Evolutionary conservation across 1,140 invertebrate species (phyloP).

Genomic region (Danaus melanippus): DNA sequence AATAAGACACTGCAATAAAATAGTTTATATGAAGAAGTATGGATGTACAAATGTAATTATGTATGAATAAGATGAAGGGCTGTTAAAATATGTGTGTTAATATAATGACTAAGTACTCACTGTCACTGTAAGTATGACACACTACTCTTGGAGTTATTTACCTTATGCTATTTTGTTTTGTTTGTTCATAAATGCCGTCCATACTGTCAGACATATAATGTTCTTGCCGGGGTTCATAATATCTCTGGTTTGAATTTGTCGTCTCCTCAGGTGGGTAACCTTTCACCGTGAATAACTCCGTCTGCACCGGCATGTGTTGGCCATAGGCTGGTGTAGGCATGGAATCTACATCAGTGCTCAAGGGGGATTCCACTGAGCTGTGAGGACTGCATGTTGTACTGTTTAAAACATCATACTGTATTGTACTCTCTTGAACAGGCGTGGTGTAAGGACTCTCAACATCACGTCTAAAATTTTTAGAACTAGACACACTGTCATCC

Average conservation of each 20-base stretch:
- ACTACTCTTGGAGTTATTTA: conserved; percentile 15
- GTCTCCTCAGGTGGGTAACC: conserved; percentile 57
- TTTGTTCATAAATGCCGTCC: conserved; percentile 43
- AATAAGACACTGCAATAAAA: no score
- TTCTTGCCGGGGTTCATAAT: conserved; percentile 26
- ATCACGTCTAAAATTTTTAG: conserved; percentile 56
- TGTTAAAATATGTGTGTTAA: no score
- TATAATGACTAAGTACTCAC: no score
- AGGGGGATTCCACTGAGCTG: conserved; percentile 52
- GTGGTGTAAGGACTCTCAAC: conserved; percentile 33
- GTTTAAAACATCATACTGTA: conserved; percentile 58
- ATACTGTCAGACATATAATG: conserved; percentile 45
- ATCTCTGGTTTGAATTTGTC: conserved; percentile 40
- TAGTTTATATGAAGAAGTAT: no score
- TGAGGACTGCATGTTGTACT: conserved; percentile 61
- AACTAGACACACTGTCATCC: conserved; percentile 61
- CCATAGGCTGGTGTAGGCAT: conserved; percentile 43
- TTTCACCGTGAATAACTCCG: conserved; percentile 46
- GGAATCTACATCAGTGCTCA: conserved; percentile 50
- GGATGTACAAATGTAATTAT: no score
- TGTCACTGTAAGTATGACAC: no score
- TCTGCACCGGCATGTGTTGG: conserved; percentile 36
- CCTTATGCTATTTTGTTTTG: conserved; percentile 61
- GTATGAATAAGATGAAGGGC: no score
- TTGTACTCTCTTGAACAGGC: conserved; percentile 29